Evolutionary conservation across 2,888 invertebrate genomes (phyloP).

Genomic region (Andrena haemorrhoa): DNA sequence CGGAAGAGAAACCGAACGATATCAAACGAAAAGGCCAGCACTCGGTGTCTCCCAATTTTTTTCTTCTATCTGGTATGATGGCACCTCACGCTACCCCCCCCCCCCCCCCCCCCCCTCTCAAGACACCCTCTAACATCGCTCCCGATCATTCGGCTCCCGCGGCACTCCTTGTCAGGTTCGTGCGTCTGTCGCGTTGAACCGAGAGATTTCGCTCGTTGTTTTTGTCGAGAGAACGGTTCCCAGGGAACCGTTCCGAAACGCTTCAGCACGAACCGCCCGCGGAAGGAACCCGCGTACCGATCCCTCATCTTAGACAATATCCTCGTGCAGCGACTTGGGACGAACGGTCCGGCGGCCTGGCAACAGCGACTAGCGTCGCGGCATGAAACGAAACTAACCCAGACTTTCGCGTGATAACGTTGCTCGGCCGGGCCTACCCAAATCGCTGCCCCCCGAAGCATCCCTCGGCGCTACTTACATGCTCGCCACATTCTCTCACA

Average conservation of each 20-base stretch:
- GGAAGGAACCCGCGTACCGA: conserved; percentile 67
- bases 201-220: conserved; percentile 44
- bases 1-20: neutral
- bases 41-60: conserved; percentile 81
- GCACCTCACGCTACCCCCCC: conserved; percentile 83
- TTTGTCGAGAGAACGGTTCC: conserved; percentile 44
- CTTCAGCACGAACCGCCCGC: conserved; percentile 69
- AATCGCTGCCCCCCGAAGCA: conserved; percentile 70
- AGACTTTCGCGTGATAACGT: conserved; percentile 10
- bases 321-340: conserved; percentile 69
- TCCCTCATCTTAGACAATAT: conserved; percentile 66
- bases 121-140: conserved; percentile 65
- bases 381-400: conserved; percentile 26
- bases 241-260: conserved; percentile 40
- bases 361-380: conserved; percentile 22
- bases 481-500: conserved; percentile 74
- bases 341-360: conserved; percentile 18
- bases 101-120: conserved; percentile 37
- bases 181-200: conserved; percentile 62
- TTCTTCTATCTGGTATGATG: conserved; percentile 85
- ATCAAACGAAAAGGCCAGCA: conserved; percentile 75
- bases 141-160: conserved; percentile 66
- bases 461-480: conserved; percentile 64
- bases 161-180: conserved; percentile 72
- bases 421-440: conserved; percentile 53